phyloP scores from a whole-genome alignment of 1,140 invertebrate species.

The Glomeris maerens region DNA sequence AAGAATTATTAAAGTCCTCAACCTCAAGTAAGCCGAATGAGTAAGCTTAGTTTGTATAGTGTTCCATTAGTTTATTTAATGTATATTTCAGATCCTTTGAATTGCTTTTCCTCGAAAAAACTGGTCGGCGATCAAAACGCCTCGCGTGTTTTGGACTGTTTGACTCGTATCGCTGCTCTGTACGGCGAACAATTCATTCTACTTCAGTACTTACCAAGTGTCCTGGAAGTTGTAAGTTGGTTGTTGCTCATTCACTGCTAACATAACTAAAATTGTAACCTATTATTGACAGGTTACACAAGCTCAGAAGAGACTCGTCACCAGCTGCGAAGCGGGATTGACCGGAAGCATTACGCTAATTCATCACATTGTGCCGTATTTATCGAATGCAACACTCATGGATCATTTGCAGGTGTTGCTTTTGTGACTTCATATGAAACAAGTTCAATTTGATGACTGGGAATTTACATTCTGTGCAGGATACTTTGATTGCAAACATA shows the following conservation, averaged over 20 bases:
- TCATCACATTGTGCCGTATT: constrained; percentile 52
- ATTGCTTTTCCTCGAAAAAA: constrained; percentile 14
- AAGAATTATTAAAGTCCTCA: neutral
- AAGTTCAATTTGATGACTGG: neutral
- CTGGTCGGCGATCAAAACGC: constrained; percentile 63
- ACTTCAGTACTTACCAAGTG: constrained; percentile 85
- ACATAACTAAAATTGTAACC: constrained; percentile 5
- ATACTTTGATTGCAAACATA: constrained; percentile 57
- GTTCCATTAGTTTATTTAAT: neutral
- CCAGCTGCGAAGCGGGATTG: constrained; percentile 71
- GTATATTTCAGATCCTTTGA: neutral
- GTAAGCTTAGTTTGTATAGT: neutral
- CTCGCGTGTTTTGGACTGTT: constrained; percentile 67
- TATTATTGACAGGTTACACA: constrained; percentile 23
- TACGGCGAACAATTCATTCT: constrained; percentile 90
- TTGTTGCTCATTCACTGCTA: neutral
- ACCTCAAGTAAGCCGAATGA: neutral
- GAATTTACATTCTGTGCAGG: constrained; percentile 29
- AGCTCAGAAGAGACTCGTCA: constrained; percentile 40
- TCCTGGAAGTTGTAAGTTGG: constrained; percentile 49
- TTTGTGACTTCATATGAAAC: neutral
- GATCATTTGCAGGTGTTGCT: constrained; percentile 55
- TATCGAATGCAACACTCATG: constrained; percentile 73
- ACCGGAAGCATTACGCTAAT: constrained; percentile 69
- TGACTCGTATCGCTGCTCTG: constrained; percentile 66